Base-by-base conservation (phyloP, 2,113 vertebrate genomes). In the Notarius lentiginosus region DNA sequence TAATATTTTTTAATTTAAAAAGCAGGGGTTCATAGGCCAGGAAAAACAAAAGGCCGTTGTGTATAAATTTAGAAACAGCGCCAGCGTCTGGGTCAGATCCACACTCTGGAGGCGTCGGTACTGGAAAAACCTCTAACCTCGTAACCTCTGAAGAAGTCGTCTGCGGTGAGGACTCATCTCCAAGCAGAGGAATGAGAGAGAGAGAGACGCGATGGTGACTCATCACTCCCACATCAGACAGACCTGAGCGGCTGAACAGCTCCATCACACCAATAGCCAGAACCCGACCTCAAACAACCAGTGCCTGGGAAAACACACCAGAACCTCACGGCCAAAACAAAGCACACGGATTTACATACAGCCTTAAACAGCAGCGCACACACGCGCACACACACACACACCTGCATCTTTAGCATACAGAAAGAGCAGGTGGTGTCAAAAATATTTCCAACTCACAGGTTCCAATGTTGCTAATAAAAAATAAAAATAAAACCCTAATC, bases 161-260 rank as follows among this genome's bases (percentile, higher is more conserved):
- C 24, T n/a, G 55, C 68, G 70, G 17, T 30, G 72, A 84, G 24
- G 0, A 24, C n/a, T 22, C 2, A 27, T 53, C 22, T n/a, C 4
- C 14, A 4, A 58, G 27, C 53, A 24, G 27, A n/a, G 51, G 49
- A 66, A 30, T 15, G 12, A 65, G 34, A 79, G 70, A 53, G 53
- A 53, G 27, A 49, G 55, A 56, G 82, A 80, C 30, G 49, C 47
- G 70, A 27, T 55, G 20, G 84, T 89, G 87, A 90, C n/a, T 88
- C 82, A 90, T 82, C 66, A 81, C 56, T 84, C 81, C 72, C 82
- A 87, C 81, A 87, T 81, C 30, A 89, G 87, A 76, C 87, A 84
- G 41, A 81, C 68, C 79, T 82, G 60, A 61, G 63, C 9, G 82
- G 65, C 34, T 34, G 41, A 86, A 77, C 66, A 66, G 80, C 82